A percentile compares a stretch with the other conserved stretches of the same genome.
These are phyloP conservation scores for Cylindroiulus punctatus DNA, from an alignment of 2,888 invertebrate species.

Conservation along the genomic window DNA sequence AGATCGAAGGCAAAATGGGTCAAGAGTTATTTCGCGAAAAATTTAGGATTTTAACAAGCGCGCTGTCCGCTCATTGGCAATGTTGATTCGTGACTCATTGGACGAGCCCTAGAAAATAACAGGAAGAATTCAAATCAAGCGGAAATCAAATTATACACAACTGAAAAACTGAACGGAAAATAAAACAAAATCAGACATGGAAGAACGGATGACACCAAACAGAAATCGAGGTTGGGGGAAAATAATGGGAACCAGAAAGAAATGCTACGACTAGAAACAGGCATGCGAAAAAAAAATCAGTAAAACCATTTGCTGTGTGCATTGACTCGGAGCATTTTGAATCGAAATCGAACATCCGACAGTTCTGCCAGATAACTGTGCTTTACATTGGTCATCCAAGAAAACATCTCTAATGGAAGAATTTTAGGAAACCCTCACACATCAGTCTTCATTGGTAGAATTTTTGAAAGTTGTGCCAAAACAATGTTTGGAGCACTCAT, in stretches of 20 bases:
- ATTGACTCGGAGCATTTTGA: not conserved
- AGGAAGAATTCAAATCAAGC: conserved; percentile 61
- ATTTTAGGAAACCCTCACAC: too few relatives aligned
- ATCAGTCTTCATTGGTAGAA: too few relatives aligned
- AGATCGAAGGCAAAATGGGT: conserved; percentile 48
- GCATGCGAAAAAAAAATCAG: conserved; percentile 3
- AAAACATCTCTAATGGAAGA: too few relatives aligned
- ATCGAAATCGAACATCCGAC: not conserved
- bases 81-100: conserved; percentile 55
- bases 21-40: not conserved
- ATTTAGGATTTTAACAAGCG: conserved; percentile 52
- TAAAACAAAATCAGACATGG: conserved; percentile 36
- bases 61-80: conserved; percentile 55
- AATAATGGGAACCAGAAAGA: not conserved
- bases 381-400: too few relatives aligned
- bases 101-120: conserved; percentile 74
- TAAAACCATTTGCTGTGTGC: not conserved
- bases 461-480: too few relatives aligned
- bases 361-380: too few relatives aligned
- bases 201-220: not conserved
- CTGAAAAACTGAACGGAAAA: conserved; percentile 40
- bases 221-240: not conserved
- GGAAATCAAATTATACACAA: conserved; percentile 53
- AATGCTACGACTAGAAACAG: not conserved
- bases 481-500: too few relatives aligned